Conservation (phyloP, 2,888 invertebrate species). For the Cantharis rufa region DNA sequence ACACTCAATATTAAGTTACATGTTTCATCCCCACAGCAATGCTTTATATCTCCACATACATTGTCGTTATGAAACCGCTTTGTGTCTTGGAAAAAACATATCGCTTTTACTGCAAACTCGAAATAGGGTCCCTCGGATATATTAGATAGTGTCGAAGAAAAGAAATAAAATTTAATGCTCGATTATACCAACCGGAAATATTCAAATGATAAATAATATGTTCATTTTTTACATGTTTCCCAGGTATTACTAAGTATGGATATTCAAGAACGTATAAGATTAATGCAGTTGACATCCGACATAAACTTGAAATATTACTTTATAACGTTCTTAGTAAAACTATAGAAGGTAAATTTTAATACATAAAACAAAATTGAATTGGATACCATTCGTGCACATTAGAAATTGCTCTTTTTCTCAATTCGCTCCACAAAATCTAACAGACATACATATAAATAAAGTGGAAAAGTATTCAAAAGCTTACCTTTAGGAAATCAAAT, state of each 20-base stretch:
- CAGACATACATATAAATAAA: background rate
- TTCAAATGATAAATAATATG: background rate
- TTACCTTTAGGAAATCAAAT: background rate
- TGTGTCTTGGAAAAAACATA: constrained; percentile 33
- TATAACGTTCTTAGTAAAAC: background rate
- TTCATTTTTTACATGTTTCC: background rate
- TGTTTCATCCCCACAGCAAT: constrained; percentile 27
- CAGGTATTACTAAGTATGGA: background rate
- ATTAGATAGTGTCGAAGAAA: constrained; percentile 29
- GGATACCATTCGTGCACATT: background rate
- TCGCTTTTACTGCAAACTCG: constrained; percentile 31
- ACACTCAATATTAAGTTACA: constrained; percentile 32
- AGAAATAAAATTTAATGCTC: constrained; percentile 32
- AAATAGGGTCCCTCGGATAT: constrained; percentile 21
- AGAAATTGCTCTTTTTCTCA: background rate
- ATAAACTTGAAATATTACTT: background rate
- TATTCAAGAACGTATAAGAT: background rate
- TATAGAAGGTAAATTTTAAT: background rate
- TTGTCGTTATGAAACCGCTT: constrained; percentile 30
- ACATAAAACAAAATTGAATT: constrained; percentile 5
- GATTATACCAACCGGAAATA: constrained; percentile 17
- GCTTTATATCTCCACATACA: constrained; percentile 28
- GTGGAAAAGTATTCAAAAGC: background rate
- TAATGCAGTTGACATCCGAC: background rate
- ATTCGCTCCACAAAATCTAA: background rate